Conservation (phyloP, 2,888 invertebrate species). For the Cantharis rustica region DNA sequence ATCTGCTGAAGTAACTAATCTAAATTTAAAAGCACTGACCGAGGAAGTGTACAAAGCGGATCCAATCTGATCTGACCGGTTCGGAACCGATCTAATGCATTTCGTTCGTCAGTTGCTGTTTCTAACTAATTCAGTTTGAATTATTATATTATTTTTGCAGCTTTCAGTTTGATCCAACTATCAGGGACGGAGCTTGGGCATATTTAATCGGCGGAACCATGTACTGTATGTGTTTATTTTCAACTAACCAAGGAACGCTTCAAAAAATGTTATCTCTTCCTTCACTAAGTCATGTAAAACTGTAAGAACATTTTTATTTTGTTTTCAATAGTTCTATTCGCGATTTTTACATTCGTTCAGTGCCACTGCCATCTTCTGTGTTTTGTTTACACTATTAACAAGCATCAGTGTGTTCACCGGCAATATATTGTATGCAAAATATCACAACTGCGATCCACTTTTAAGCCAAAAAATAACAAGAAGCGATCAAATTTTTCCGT, state of each 20-base stretch:
- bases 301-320: conserved; percentile 47
- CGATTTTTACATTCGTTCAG: background rate
- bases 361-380: background rate
- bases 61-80: too few species aligned
- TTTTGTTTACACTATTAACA: background rate
- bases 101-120: too few species aligned
- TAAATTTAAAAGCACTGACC: too few species aligned
- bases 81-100: too few species aligned
- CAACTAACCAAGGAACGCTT: conserved; percentile 63
- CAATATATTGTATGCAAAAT: conserved; percentile 61
- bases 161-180: conserved; percentile 54
- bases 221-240: conserved; percentile 60
- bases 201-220: conserved; percentile 62
- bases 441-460: conserved; percentile 67
- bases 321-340: background rate
- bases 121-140: too few species aligned
- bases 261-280: conserved; percentile 67
- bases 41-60: too few species aligned
- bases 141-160: conserved; percentile 2
- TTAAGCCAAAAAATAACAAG: conserved; percentile 60
- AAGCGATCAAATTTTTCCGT: conserved; percentile 65
- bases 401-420: background rate
- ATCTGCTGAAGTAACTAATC: conserved; percentile 64
- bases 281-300: conserved; percentile 60
- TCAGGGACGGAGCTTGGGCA: conserved; percentile 66